Percentiles rank a stretch among this genome's conserved stretches.
Evolutionary conservation across 2,797 vertebrate species (phyloP).

Genomic region (Paedocypris micromegethes): DNA sequence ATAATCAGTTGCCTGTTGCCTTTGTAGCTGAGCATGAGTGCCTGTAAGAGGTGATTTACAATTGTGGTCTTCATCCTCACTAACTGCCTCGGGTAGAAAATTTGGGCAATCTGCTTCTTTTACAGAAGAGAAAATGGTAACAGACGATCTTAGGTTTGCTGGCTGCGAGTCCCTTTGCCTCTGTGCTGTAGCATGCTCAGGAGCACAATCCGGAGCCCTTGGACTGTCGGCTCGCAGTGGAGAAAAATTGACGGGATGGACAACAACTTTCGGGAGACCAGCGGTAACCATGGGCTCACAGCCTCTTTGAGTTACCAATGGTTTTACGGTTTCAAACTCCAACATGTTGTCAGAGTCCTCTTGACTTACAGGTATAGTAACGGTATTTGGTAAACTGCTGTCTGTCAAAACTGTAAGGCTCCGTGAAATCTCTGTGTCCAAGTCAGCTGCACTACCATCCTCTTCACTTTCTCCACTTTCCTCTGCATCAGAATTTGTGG

Average conservation of each 20-base stretch:
- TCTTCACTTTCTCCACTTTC: conserved; percentile 94
- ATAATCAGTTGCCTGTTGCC: conserved; percentile 93
- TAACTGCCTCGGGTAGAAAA: conserved; percentile 64
- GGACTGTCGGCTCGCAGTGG: conserved; percentile 84
- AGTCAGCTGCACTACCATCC: conserved; percentile 79
- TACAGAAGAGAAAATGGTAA: conserved; percentile 67
- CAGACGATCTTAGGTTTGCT: conserved; percentile 61
- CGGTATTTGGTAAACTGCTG: conserved; percentile 65
- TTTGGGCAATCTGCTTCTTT: conserved; percentile 76
- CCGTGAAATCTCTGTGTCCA: conserved; percentile 77
- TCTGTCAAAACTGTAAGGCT: conserved; percentile 70
- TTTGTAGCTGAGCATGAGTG: conserved; percentile 86
- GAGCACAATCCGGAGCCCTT: conserved; percentile 72
- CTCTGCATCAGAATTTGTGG: conserved; percentile 86
- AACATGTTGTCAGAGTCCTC: conserved; percentile 57
- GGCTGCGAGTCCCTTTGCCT: conserved; percentile 79
- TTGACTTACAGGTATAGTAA: conserved; percentile 62
- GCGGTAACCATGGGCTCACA: conserved; percentile 75
- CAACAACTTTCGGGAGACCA: conserved; percentile 89
- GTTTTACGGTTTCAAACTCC: conserved; percentile 61
- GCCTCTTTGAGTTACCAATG: conserved; percentile 59
- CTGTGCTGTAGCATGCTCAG: conserved; percentile 75
- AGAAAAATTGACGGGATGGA: conserved; percentile 85
- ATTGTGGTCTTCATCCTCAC: conserved; percentile 75
- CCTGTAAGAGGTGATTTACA: conserved; percentile 69